Conservation (phyloP, 2,113 vertebrate genomes). For the Cyprinodon tularosa region DNA sequence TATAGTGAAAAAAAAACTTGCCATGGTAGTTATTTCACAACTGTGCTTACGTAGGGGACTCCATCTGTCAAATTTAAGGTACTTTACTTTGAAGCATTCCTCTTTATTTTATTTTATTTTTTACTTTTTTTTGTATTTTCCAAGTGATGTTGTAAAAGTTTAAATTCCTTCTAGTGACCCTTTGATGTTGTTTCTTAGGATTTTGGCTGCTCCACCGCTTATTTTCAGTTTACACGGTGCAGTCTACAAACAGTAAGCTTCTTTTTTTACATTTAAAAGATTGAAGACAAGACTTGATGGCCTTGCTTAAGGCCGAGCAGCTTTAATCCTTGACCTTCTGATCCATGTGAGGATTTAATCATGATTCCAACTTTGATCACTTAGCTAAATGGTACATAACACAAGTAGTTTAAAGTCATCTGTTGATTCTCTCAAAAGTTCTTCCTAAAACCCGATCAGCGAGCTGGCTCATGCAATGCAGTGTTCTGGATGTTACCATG, state of each 20-base stretch:
- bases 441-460: neutral
- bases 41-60: too few species aligned
- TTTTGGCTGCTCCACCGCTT: too few species aligned
- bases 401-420: neutral
- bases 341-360: neutral
- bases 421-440: neutral
- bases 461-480: slow-evolving; percentile 22
- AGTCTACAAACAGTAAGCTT: neutral
- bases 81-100: too few species aligned
- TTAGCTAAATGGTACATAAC: neutral
- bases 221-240: too few species aligned
- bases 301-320: neutral
- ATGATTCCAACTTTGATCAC: neutral
- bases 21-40: too few species aligned
- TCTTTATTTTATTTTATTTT: too few species aligned
- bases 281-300: neutral
- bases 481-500: slow-evolving; percentile 24
- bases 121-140: too few species aligned
- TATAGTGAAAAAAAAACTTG: too few species aligned
- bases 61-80: too few species aligned
- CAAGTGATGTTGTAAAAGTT: too few species aligned
- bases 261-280: neutral
- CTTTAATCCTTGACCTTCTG: neutral
- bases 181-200: too few species aligned
- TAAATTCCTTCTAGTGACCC: too few species aligned